phyloP scores from a whole-genome alignment of 2,797 vertebrate species.

The Lindbergichthys nudifrons region DNA sequence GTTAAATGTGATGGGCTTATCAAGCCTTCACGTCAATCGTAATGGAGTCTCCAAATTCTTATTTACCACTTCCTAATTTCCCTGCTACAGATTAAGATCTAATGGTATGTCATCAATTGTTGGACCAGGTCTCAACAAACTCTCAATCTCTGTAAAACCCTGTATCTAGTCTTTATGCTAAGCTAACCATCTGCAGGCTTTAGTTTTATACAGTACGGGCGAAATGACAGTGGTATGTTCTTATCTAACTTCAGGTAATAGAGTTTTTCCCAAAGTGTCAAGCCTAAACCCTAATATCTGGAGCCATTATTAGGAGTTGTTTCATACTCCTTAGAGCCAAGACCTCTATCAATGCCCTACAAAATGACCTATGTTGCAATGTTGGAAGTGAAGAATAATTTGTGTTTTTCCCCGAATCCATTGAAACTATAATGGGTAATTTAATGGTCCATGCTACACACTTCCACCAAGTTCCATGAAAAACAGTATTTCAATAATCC shows the following conservation, averaged over 20 bases:
- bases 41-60: not conserved
- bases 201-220: not conserved
- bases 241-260: not conserved
- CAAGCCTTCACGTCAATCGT: not conserved
- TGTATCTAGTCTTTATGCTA: not conserved
- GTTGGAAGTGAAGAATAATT: too few relatives aligned
- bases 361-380: too few relatives aligned
- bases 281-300: not conserved
- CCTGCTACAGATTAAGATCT: slow-evolving; percentile 5
- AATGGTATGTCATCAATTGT: slow-evolving; percentile 1
- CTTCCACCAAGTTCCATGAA: too few relatives aligned
- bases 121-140: not conserved
- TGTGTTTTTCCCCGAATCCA: too few relatives aligned
- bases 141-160: slow-evolving; percentile 2
- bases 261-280: not conserved
- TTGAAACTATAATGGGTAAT: too few relatives aligned
- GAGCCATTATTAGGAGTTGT: not conserved
- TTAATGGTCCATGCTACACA: too few relatives aligned
- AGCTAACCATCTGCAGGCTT: not conserved
- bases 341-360: too few relatives aligned
- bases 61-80: slow-evolving; percentile 3
- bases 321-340: not conserved
- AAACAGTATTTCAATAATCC: too few relatives aligned
- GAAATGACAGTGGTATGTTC: not conserved
- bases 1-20: not conserved